These are phyloP conservation scores for Hipparchia sbordonii DNA, from an alignment of 2,888 invertebrate species.

Conservation along the genomic window DNA sequence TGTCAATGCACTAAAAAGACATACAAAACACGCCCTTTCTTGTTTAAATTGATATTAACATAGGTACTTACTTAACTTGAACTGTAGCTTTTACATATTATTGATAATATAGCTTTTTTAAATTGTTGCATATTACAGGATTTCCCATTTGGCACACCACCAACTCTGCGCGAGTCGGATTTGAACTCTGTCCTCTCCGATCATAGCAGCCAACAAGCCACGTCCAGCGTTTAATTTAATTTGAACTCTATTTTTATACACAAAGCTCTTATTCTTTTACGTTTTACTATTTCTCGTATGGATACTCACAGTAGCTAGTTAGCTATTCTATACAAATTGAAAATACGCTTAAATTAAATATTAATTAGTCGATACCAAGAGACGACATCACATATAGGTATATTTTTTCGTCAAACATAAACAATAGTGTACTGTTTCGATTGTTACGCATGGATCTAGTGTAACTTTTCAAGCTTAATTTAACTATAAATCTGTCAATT, in stretches of 20 bases:
- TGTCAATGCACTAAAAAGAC: too few relatives aligned
- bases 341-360: neutral
- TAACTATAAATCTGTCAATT: too few relatives aligned
- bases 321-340: slow-evolving; percentile 12
- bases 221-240: slow-evolving; percentile 70
- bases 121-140: slow-evolving; percentile 58
- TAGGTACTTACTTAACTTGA: neutral
- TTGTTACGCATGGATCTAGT: too few relatives aligned
- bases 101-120: neutral
- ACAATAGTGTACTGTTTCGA: too few relatives aligned
- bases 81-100: neutral
- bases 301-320: slow-evolving; percentile 6
- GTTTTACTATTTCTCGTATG: slow-evolving; percentile 7
- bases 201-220: slow-evolving; percentile 79
- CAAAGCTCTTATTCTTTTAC: slow-evolving; percentile 24
- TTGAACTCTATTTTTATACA: slow-evolving; percentile 25
- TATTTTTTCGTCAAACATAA: too few relatives aligned
- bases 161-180: slow-evolving; percentile 72
- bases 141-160: slow-evolving; percentile 78
- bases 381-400: too few relatives aligned
- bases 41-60: too few relatives aligned
- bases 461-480: too few relatives aligned
- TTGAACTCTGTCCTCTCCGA: slow-evolving; percentile 74
- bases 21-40: too few relatives aligned
- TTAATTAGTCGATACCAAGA: neutral